Evolutionary conservation across 2,797 vertebrate genomes (phyloP), one percentile per base, ranked within the genome.

Genomic region (Leptodactylus fallax): DNA sequence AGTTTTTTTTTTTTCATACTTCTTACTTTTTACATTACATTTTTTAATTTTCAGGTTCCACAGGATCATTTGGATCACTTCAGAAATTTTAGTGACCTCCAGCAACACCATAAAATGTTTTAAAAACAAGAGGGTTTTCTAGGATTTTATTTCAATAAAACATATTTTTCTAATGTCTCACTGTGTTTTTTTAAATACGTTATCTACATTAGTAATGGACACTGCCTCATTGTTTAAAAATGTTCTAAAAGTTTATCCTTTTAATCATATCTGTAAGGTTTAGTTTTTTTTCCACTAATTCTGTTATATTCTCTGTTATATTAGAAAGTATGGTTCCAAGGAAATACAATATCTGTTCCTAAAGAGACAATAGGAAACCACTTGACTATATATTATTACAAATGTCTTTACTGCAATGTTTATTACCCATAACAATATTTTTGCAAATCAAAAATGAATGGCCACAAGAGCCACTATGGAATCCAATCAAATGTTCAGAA

Each of bases 401-500:
- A 13, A 56, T 47, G 12, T 84, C 56, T 58, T 47, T 67, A 4
- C 23, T 61, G 25, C 14, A 69, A 69, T 67, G n/a, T 25, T 67
- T 55, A 51, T 76, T 82, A 10, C 61, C 49, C 13, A 55, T 53
- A 82, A 36, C 21, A 60, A 74, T 36, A 45, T 14, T 83, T 14
- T 83, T 36, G 7, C 27, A 47, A 47, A 49, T 5, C 19, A 7
- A 27, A 76, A 45, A 49, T 60, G 19, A 74, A 74, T 19, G 23
- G 7, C 51, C 51, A 55, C 16, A 2, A 51, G 7, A 12, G 19
- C 19, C 19, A 76, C 27, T 23, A 23, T 74, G 27, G 55, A 36
- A 27, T 84, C 27, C 82, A 17, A 61, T 76, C 55, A 84, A 27
- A 76, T 45, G 82, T 25, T 45, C n/a, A 74, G 25, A 76, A 14